Evolutionary conservation across 2,113 vertebrate species (phyloP).

Genomic region (Saguinus midas): DNA sequence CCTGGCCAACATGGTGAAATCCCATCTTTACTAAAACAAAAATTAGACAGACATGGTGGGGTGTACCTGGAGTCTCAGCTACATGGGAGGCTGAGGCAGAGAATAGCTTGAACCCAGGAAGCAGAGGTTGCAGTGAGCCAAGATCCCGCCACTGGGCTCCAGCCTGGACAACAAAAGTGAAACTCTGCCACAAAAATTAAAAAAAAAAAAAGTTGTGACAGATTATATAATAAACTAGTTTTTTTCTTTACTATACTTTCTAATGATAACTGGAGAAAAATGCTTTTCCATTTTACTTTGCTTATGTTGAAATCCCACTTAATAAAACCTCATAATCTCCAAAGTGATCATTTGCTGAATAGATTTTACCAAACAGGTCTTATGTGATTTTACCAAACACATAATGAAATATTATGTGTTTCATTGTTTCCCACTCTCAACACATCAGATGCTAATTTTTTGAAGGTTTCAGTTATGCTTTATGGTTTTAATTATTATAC

Average conservation of each 20-base stretch:
- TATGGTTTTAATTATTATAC: not conserved
- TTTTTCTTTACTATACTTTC: not conserved
- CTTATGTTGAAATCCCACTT: not conserved
- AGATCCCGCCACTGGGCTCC: too few species aligned
- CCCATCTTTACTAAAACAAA: too few species aligned
- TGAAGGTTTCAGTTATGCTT: not conserved
- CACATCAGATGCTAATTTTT: not conserved
- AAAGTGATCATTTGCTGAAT: not conserved
- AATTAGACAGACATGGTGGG: too few species aligned
- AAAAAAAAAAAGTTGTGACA: not conserved
- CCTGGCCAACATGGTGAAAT: too few species aligned
- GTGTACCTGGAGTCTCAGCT: too few species aligned
- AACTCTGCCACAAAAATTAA: too few species aligned
- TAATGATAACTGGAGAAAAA: not conserved
- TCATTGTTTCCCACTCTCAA: not conserved
- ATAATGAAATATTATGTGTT: not conserved
- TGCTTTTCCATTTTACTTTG: not conserved
- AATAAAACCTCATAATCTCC: not conserved
- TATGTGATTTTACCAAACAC: too few species aligned
- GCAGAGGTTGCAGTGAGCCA: too few species aligned
- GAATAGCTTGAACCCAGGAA: too few species aligned
- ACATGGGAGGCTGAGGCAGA: too few species aligned
- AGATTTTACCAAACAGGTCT: not conserved
- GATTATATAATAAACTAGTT: not conserved
- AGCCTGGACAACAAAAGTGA: too few species aligned